Evolutionary conservation across 2,113 vertebrate genomes (phyloP).

Genomic region (Sorex fumeus): DNA sequence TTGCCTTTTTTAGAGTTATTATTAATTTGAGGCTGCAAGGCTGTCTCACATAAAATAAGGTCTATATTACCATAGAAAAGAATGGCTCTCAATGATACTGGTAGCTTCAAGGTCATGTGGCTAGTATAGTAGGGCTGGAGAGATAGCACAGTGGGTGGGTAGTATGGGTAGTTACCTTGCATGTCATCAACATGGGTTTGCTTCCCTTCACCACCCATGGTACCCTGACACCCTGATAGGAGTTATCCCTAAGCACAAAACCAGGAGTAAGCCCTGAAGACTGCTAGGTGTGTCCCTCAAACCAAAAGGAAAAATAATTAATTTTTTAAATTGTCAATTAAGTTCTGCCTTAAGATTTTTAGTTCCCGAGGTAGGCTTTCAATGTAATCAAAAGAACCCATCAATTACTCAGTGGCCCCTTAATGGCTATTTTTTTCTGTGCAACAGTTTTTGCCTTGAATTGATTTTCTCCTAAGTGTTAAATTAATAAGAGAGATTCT

Average conservation of each 20-base stretch:
- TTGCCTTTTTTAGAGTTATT: too few species aligned
- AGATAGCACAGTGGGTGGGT: too few species aligned
- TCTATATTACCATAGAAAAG: too few species aligned
- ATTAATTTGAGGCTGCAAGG: too few species aligned
- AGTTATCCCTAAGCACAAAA: too few species aligned
- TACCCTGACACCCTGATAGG: neutral
- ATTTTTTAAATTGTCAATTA: neutral
- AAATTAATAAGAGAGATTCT: slow-evolving; percentile 52
- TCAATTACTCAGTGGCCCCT: slow-evolving; percentile 39
- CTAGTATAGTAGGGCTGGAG: slow-evolving; percentile 40
- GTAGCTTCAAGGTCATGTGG: neutral
- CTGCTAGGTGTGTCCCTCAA: too few species aligned
- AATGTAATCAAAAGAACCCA: slow-evolving; percentile 65
- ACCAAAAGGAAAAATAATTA: too few species aligned
- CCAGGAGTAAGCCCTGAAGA: too few species aligned
- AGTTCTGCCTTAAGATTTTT: slow-evolving; percentile 58
- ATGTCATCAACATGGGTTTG: too few species aligned
- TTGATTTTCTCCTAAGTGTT: slow-evolving; percentile 51
- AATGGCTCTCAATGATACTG: too few species aligned
- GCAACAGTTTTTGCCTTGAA: slow-evolving; percentile 60
- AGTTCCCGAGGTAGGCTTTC: slow-evolving; percentile 56
- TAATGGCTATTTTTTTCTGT: slow-evolving; percentile 62
- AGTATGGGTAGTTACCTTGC: too few species aligned
- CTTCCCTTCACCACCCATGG: neutral
- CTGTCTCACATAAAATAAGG: too few species aligned